Conservation (phyloP, 2,888 invertebrate genomes). For the Diachrysia chrysitis region DNA sequence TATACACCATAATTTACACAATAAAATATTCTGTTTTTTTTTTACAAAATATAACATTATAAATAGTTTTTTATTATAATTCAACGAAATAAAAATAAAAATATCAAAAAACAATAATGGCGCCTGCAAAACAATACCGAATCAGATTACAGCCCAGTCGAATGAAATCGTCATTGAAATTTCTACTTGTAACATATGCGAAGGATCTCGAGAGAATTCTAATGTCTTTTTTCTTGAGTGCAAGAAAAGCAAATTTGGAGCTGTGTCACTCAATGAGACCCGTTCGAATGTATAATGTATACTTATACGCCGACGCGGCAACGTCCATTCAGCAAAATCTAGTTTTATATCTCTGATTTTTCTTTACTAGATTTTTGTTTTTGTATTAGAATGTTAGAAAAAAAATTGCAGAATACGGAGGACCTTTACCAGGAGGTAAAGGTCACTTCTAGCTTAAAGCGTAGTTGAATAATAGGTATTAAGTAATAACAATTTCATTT, state of each 20-base stretch:
- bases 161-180: slow-evolving; percentile 40
- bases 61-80: too few relatives aligned
- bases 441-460: not conserved
- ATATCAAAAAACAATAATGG: not conserved
- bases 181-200: slow-evolving; percentile 16
- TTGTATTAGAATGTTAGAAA: not conserved
- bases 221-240: slow-evolving; percentile 50
- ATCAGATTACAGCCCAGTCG: slow-evolving; percentile 29
- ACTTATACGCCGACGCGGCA: too few relatives aligned
- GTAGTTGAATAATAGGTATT: not conserved
- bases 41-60: too few relatives aligned
- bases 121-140: slow-evolving; percentile 15
- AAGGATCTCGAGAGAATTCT: slow-evolving; percentile 33
- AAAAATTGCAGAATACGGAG: not conserved
- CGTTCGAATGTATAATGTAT: not conserved
- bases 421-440: too few relatives aligned
- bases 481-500: too few relatives aligned
- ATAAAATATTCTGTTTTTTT: too few relatives aligned
- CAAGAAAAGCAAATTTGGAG: slow-evolving; percentile 31
- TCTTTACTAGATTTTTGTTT: not conserved
- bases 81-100: not conserved
- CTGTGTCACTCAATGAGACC: slow-evolving; percentile 36
- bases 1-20: too few relatives aligned
- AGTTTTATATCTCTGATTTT: slow-evolving; percentile 4
- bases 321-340: not conserved